These are phyloP conservation scores for Onychomys torridus DNA, from an alignment of 2,797 vertebrate species.

Conservation along the genomic window DNA sequence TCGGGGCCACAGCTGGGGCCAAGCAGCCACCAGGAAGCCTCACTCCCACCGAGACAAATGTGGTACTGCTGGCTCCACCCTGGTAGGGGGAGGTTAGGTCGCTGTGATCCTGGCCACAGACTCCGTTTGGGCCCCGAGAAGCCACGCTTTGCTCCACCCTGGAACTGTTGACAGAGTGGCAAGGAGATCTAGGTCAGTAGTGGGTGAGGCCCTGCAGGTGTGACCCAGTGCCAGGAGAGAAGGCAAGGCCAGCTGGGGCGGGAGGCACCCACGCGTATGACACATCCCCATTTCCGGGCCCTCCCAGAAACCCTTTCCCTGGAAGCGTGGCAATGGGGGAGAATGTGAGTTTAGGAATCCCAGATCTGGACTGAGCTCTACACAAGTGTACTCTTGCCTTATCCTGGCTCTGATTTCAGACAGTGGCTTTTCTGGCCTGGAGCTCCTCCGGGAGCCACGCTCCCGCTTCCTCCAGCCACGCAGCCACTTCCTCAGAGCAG, in stretches of 20 bases:
- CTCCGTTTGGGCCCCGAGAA: slow-evolving; percentile 11
- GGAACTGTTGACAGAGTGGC: slow-evolving; percentile 39
- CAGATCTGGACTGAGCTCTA: neutral
- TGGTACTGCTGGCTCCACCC: neutral
- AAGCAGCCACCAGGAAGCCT: neutral
- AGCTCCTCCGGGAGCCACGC: neutral
- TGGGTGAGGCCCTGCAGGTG: slow-evolving; percentile 56
- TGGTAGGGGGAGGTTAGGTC: neutral
- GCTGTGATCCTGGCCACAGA: neutral
- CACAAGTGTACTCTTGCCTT: neutral
- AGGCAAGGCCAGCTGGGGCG: neutral
- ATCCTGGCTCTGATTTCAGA: neutral
- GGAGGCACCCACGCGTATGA: neutral
- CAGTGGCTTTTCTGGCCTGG: neutral
- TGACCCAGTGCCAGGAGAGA: neutral
- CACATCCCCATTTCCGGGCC: neutral
- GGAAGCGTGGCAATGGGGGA: neutral
- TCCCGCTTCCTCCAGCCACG: neutral
- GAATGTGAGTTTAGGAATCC: too few species aligned
- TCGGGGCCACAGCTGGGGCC: too few species aligned
- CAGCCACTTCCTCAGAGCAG: neutral
- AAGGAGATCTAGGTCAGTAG: slow-evolving; percentile 75
- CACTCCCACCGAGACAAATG: neutral
- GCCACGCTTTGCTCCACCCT: slow-evolving; percentile 49
- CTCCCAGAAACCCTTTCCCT: slow-evolving; percentile 58